These are phyloP conservation scores for Drosophila recens DNA, from an alignment of 2,888 invertebrate genomes.

Conservation along the genomic window DNA sequence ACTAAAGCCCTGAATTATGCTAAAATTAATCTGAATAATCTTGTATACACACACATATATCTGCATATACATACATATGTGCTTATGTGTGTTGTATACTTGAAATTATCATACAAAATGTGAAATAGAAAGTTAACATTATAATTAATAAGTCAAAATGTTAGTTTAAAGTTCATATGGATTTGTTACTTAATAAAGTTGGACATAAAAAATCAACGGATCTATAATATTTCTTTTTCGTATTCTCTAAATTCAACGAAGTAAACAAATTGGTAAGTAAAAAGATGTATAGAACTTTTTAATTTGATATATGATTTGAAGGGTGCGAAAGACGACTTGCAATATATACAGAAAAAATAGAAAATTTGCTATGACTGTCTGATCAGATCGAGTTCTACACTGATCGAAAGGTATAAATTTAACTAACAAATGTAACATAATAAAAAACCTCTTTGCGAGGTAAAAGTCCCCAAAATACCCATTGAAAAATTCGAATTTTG, in stretches of 20 bases:
- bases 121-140: slow-evolving; percentile 85
- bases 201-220: slow-evolving; percentile 37
- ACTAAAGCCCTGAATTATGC: neutral
- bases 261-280: neutral
- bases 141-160: slow-evolving; percentile 76
- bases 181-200: slow-evolving; percentile 59
- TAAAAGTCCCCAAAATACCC: too few species aligned
- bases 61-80: slow-evolving; percentile 14
- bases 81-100: slow-evolving; percentile 30
- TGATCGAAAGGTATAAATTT: too few species aligned
- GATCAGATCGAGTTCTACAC: too few species aligned
- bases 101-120: slow-evolving; percentile 76
- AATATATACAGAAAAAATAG: too few species aligned
- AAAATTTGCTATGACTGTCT: too few species aligned
- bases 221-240: neutral
- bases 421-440: too few species aligned
- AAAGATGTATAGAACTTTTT: too few species aligned
- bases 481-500: too few species aligned
- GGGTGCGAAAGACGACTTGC: too few species aligned
- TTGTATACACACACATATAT: slow-evolving; percentile 11
- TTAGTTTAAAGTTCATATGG: slow-evolving; percentile 52
- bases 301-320: too few species aligned
- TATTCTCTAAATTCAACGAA: neutral
- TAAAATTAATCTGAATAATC: slow-evolving; percentile 10
- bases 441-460: too few species aligned